A percentile compares a stretch with the other conserved stretches of the same genome.
These are phyloP conservation scores for Cydia strobilella DNA, from an alignment of 1,140 invertebrate genomes.

Conservation along the genomic window DNA sequence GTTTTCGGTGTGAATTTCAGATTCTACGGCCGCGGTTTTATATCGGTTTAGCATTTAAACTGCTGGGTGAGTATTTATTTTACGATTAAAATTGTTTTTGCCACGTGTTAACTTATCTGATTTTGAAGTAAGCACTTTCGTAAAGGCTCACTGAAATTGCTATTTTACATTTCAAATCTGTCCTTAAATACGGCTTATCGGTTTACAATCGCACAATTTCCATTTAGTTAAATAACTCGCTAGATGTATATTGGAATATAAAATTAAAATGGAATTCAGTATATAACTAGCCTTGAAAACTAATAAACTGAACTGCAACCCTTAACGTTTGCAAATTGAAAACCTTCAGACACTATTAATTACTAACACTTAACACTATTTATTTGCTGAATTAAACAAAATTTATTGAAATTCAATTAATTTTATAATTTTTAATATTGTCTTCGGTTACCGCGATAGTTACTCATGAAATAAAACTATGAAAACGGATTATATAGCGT, in stretches of 20 bases:
- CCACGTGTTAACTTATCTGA: conserved; percentile 9
- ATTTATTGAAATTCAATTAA: too few species aligned
- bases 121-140: background rate
- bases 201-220: background rate
- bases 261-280: background rate
- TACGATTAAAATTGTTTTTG: conserved; percentile 5
- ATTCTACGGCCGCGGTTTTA: conserved; percentile 30
- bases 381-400: too few species aligned
- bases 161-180: conserved; percentile 5
- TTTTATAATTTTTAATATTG: too few species aligned
- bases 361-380: too few species aligned
- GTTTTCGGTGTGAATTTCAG: conserved; percentile 45
- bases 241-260: conserved; percentile 3
- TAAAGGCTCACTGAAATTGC: background rate
- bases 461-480: too few species aligned
- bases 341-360: too few species aligned
- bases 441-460: too few species aligned
- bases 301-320: background rate
- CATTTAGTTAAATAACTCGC: background rate
- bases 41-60: conserved; percentile 23
- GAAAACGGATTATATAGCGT: too few species aligned
- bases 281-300: background rate
- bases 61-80: conserved; percentile 3
- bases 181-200: background rate
- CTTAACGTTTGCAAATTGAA: too few species aligned